Evolutionary conservation across 1,140 invertebrate genomes (phyloP).

Genomic region (Atta cephalotes): DNA sequence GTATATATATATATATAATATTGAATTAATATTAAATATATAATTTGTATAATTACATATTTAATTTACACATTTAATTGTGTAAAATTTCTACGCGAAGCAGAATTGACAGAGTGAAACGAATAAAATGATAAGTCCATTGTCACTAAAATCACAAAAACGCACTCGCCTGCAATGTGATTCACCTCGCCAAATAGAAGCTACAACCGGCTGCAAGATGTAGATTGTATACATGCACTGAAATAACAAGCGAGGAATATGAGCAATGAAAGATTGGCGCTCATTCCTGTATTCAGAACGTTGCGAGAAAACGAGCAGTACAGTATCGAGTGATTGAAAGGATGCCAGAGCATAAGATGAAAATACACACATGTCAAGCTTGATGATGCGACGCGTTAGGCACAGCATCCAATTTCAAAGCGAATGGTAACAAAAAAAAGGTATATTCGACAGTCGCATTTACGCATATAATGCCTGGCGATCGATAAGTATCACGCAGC

Average conservation of each 20-base stretch:
- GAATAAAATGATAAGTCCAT: background rate
- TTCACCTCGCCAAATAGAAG: background rate
- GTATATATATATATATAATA: too few species aligned
- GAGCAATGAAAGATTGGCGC: background rate
- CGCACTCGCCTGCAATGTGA: background rate
- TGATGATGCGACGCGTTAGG: too few species aligned
- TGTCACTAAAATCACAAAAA: background rate
- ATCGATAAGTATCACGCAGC: background rate
- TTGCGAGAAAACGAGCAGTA: background rate
- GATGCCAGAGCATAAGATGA: slow-evolving; percentile 8
- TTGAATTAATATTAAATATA: too few species aligned
- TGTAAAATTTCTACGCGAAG: background rate
- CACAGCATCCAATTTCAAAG: slow-evolving; percentile 47
- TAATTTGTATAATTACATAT: too few species aligned
- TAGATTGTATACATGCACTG: background rate
- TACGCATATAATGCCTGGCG: background rate
- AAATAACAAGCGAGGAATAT: background rate
- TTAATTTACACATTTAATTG: background rate
- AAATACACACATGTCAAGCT: slow-evolving; percentile 13
- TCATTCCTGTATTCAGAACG: background rate
- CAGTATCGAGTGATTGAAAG: slow-evolving; percentile 48
- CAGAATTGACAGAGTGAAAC: background rate
- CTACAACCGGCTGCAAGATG: background rate
- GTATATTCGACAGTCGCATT: slow-evolving; percentile 17
- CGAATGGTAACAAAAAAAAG: background rate